phyloP scores from a whole-genome alignment of 2,888 invertebrate species.

The Gisinianus flammeolus region DNA sequence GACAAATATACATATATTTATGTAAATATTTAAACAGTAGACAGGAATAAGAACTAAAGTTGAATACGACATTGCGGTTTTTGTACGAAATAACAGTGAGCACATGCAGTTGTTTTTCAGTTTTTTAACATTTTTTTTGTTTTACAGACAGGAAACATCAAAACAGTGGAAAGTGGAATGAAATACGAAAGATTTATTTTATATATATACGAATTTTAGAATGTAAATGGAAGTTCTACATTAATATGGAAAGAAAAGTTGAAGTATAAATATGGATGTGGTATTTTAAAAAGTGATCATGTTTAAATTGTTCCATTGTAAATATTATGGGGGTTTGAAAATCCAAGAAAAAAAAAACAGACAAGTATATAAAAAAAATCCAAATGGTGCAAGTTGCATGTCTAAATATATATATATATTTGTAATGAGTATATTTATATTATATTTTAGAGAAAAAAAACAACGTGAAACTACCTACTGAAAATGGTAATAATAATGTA shows the following conservation, averaged over 20 bases:
- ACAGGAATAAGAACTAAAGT: neutral
- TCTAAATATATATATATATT: too few relatives aligned
- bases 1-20: neutral
- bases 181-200: neutral
- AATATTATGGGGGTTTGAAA: neutral
- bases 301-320: too few relatives aligned
- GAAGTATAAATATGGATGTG: neutral
- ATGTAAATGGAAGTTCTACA: too few relatives aligned
- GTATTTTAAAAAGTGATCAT: neutral
- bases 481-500: neutral
- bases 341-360: neutral
- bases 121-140: neutral
- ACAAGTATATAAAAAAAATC: constrained; percentile 3
- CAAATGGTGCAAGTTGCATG: neutral
- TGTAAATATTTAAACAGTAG: neutral
- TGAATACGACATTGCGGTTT: too few relatives aligned
- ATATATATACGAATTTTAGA: neutral
- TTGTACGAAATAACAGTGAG: too few relatives aligned
- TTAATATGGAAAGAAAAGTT: neutral
- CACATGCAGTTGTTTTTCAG: neutral
- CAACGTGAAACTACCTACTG: neutral
- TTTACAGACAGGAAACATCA: neutral
- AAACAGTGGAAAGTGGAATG: neutral
- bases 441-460: neutral
- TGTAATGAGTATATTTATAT: too few relatives aligned